Base-by-base conservation (phyloP, 2,113 vertebrate genomes). In the Cnemophilus loriae region DNA sequence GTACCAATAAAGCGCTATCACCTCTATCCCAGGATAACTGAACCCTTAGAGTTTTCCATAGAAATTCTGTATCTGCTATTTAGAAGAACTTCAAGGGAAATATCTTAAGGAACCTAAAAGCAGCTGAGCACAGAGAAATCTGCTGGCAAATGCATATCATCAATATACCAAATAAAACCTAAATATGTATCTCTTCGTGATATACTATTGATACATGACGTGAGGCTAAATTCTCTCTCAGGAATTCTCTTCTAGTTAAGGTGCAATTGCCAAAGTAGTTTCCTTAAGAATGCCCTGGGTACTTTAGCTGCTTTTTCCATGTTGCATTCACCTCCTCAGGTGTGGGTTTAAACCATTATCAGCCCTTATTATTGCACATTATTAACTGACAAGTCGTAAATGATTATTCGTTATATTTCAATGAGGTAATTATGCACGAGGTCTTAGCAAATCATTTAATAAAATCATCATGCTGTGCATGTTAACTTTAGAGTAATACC, bases 401-500 rank as follows among this genome's bases (percentile, higher is more conserved):
- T 63, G 11, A 69, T 61, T 89, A 52, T 88, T 94, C 69, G 79
- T 85, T 96, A 64, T 82, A 93, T 76, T 95, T 92, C 80, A 83
- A 2, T 82, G 68, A 88, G 64, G 42, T 91, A 41, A 85, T 92
- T 78, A 85, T 85, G 47, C n/a, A 70, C 44, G 69, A 91, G 55
- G 37, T 64, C 55, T 75, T 84, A 81, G 44, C 28, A 85, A 93
- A 94, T 60, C 28, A 42, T 71, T 85, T 71, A 82, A 65, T 75
- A 65, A 91, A 91, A 77, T 82, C 74, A 71, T 63, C 61, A 44
- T 55, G 59, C 53, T 23, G 5, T 56, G 50, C 57, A 55, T 68
- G 83, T 88, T 87, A 88, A 88, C 50, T 47, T 56, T 41, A 60
- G 13, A 64, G 33, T 41, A 78, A 60, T 57, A 60, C 33, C 39